Conservation (phyloP, 2,888 invertebrate species). For the Sinotaia quadrata region DNA sequence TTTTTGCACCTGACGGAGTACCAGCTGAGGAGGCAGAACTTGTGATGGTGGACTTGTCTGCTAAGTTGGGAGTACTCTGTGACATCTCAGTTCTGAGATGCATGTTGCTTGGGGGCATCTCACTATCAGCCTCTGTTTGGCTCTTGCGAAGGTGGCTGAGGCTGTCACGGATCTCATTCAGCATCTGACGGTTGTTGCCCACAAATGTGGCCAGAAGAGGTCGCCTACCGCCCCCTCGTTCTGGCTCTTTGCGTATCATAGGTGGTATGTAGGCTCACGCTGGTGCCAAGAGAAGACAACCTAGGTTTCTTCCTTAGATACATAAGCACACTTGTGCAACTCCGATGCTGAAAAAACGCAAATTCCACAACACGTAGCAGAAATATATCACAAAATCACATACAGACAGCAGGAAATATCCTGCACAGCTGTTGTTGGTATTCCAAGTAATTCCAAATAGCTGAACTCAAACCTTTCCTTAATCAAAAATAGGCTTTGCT, state of each 20-base stretch:
- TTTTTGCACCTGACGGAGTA: slow-evolving; percentile 17
- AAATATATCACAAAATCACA: slow-evolving; percentile 1
- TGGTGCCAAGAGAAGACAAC: slow-evolving; percentile 27
- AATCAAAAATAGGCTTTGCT: neutral
- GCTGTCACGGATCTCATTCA: slow-evolving; percentile 61
- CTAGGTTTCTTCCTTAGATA: slow-evolving; percentile 25
- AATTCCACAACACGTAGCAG: neutral
- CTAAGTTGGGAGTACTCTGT: slow-evolving; percentile 47
- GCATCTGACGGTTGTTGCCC: slow-evolving; percentile 63
- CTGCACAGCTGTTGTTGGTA: too few species aligned
- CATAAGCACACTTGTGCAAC: slow-evolving; percentile 30
- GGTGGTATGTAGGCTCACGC: slow-evolving; percentile 26
- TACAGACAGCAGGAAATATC: neutral
- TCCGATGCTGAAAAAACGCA: slow-evolving; percentile 1
- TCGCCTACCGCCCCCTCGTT: slow-evolving; percentile 40
- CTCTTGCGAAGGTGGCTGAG: slow-evolving; percentile 56
- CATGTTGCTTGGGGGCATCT: slow-evolving; percentile 12
- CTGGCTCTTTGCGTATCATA: slow-evolving; percentile 45
- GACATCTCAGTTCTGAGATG: slow-evolving; percentile 40
- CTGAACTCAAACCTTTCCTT: neutral
- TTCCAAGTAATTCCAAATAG: too few species aligned
- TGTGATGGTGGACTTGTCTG: too few species aligned
- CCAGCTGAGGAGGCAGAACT: slow-evolving; percentile 30
- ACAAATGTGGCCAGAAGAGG: slow-evolving; percentile 55
- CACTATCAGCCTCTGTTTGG: slow-evolving; percentile 34